phyloP scores from a whole-genome alignment of 2,113 vertebrate genomes.

The Oryctolagus cuniculus region DNA sequence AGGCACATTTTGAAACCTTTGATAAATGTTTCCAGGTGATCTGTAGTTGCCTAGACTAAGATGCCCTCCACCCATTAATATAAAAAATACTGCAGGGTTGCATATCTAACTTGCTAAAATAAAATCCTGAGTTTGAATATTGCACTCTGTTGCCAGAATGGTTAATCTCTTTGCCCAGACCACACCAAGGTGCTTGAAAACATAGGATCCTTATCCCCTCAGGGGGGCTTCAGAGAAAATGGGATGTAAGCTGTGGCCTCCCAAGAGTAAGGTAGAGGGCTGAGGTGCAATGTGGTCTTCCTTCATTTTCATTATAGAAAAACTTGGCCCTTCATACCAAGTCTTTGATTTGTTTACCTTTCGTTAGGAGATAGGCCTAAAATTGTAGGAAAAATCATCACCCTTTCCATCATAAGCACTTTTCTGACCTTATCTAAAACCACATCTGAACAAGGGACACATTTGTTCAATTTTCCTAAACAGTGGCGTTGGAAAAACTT shows the following conservation, averaged over 20 bases:
- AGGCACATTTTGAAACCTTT: background rate
- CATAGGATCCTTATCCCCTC: background rate
- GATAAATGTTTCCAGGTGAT: background rate
- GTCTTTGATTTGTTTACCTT: background rate
- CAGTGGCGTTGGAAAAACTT: background rate
- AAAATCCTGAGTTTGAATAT: background rate
- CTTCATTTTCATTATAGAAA: background rate
- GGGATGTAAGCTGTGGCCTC: background rate
- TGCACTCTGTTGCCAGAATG: background rate
- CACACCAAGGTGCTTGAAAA: background rate
- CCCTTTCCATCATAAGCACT: background rate
- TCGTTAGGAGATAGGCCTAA: background rate
- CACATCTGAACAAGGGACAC: background rate
- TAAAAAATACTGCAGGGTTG: background rate
- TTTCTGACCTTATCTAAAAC: background rate
- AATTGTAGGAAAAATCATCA: background rate
- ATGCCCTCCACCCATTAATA: background rate
- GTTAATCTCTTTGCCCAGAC: background rate
- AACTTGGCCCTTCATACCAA: background rate
- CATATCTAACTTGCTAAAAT: slow-evolving; percentile 9
- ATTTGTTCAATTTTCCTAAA: background rate
- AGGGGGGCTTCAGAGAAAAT: background rate
- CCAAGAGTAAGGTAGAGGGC: rapidly evolving
- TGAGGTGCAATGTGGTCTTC: background rate
- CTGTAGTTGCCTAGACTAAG: background rate